Evolutionary conservation across 2,113 vertebrate species (phyloP).

Genomic region (Ivindomyrus marchei): DNA sequence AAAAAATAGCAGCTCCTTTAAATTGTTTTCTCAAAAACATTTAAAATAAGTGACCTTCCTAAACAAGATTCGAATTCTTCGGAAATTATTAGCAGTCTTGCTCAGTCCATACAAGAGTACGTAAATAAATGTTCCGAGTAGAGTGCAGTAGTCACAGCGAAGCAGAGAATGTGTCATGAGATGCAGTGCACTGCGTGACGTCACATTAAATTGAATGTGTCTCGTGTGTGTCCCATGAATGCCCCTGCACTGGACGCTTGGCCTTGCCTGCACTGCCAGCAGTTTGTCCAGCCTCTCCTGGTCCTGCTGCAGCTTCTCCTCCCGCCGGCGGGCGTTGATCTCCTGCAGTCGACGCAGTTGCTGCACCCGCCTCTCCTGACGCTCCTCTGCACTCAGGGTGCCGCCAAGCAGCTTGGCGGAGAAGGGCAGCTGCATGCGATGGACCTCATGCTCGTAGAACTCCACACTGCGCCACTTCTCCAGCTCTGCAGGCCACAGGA

Average conservation of each 20-base stretch:
- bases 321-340: slow-evolving; percentile 80
- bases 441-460: slow-evolving; percentile 85
- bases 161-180: not conserved
- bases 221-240: not conserved
- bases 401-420: slow-evolving; percentile 76
- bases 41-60: not conserved
- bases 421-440: slow-evolving; percentile 92
- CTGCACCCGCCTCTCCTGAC: slow-evolving; percentile 84
- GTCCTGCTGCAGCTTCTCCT: slow-evolving; percentile 86
- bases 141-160: not conserved
- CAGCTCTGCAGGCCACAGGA: slow-evolving; percentile 63
- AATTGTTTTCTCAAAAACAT: not conserved
- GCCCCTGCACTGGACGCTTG: too few relatives aligned
- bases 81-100: not conserved
- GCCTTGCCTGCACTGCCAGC: slow-evolving; percentile 73
- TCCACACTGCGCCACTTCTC: slow-evolving; percentile 84
- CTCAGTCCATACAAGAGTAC: not conserved
- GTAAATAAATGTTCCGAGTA: not conserved
- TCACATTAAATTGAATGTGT: not conserved
- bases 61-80: not conserved
- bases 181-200: not conserved
- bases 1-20: not conserved
- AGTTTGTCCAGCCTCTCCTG: slow-evolving; percentile 83
- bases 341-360: slow-evolving; percentile 87
- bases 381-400: slow-evolving; percentile 75